A percentile compares a stretch with the other conserved stretches of the same genome.
Evolutionary conservation across 2,113 vertebrate species (phyloP).

Genomic region (Acrocephalus arundinaceus): DNA sequence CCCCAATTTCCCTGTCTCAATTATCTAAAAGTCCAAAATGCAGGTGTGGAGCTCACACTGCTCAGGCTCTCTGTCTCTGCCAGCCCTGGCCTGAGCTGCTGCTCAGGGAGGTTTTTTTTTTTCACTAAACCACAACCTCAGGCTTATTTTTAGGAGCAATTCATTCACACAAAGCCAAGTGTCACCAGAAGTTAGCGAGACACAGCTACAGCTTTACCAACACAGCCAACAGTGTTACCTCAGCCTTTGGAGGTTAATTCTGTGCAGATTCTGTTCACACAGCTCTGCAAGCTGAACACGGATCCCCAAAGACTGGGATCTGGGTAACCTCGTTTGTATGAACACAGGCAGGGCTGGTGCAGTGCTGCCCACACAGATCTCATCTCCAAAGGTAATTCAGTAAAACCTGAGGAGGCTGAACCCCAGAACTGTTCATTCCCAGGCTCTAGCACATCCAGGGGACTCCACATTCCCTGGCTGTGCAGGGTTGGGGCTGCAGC

Average conservation of each 20-base stretch:
- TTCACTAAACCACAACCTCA: neutral
- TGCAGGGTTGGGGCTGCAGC: neutral
- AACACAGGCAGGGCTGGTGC: neutral
- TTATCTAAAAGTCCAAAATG: fast-evolving
- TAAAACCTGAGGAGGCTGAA: neutral
- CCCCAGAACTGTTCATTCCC: neutral
- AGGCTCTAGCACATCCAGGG: neutral
- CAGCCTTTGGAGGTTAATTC: neutral
- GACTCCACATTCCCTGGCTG: neutral
- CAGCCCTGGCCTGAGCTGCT: neutral
- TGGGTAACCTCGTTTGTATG: no score
- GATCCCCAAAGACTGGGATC: neutral
- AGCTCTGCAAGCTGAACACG: neutral
- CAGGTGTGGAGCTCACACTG: neutral
- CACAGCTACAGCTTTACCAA: neutral
- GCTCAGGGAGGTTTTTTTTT: neutral
- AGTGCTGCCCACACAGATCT: neutral
- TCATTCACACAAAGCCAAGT: conserved; percentile 11
- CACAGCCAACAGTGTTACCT: neutral
- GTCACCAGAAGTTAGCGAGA: neutral
- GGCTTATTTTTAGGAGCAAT: neutral
- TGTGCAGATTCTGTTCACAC: neutral
- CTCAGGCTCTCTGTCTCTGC: neutral
- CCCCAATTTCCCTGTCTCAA: neutral
- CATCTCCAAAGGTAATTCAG: neutral